Evolutionary conservation across 1,140 invertebrate species (phyloP), one percentile per base, ranked within the genome.

Genomic region (Cheumatopsyche charites): DNA sequence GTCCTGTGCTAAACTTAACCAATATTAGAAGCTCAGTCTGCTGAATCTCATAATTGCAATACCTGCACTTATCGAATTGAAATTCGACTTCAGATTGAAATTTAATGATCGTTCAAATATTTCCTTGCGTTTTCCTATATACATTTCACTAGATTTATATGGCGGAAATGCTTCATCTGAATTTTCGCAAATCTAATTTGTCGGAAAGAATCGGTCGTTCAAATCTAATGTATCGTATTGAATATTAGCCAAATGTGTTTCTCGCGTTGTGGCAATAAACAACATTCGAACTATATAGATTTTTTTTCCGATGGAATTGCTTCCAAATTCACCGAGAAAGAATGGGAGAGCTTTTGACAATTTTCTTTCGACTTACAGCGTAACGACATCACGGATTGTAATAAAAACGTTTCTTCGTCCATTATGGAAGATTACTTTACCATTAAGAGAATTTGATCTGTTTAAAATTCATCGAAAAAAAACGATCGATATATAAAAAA

Each of bases 361-460:
- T 58, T 58, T 58, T 58, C 55, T 19, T 19, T 13, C 55, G 55
- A 58, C 25, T 58, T 58, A 58, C 55, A 26, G 55, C 21, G 55
- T 58, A 58, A 58, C 55, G 55, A 58, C 23, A 19, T 58, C 55
- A 19, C 55, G 55, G 55, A 19, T 21, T 11, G 55, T 25, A 58
- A 58, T 58, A 58, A 58, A 58, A 58, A 19, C 55, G 55, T 58
- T 23, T 23, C 55, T 17, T 13, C 25, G 9, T 58, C 55, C 55
- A 58, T 58, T 58, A 58, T 23, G 55, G 19, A 58, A 58, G 25
- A 58, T 58, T 58, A 58, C 55, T 58, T 25, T 58, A 26, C 21
- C 55, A 23, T 58, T 58, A 58, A 58, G 55, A 19, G 25, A 58
- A 58, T 58, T 58, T 58, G 55, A 58, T 58, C 55, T 58, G 25